Base-by-base conservation (phyloP, 2,888 invertebrate genomes). In the Ischnus inquisitorius region DNA sequence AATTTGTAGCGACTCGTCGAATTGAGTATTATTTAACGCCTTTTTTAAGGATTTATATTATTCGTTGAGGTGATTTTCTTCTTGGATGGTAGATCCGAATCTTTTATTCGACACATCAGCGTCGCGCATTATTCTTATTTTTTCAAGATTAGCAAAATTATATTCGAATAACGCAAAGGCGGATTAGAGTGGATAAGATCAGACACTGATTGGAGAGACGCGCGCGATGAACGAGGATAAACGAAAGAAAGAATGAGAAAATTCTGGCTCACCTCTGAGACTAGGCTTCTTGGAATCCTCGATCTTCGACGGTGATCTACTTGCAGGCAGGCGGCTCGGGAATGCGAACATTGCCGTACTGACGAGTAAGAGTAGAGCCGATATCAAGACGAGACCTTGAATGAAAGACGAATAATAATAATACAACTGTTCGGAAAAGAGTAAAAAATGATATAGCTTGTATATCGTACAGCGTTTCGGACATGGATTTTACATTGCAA, bases 271-370 rank as follows among this genome's bases (percentile, higher is more conserved):
- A 96, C 96, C 96, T 95, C 95, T 95, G 79, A 96, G 94, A 88
- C 95, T 94, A 1, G 96, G 95, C 75, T 95, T 95, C 87, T 94
- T 94, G 60, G 95, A 93, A 43, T 93, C 93, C 46, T 94, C 91
- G 8, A 92, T 88, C 87, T 91, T 91, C 8, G 89, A 87, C 12
- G 89, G 89, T 8, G 88, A 88, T 78, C 93, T 93, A 83, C 94
- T 94, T 77, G 95, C 95, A 57, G 95, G 95, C 92, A 98, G 95
- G 92, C 97, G 95, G 86, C 96, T 96, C 82, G 98, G 98, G 94
- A 98, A 98, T 87, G 97, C 97, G 94, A 98, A 98, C 97, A 99
- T 98, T 76, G 97, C 96, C 74, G 97, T 94, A 0, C 98, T 97
- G 78, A 98, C 96, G 79, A 98, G 89, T 93, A 98, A 95, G 91